These are phyloP conservation scores for Plecturocebus donacophilus DNA, from an alignment of 2,113 vertebrate species.

Conservation along the genomic window DNA sequence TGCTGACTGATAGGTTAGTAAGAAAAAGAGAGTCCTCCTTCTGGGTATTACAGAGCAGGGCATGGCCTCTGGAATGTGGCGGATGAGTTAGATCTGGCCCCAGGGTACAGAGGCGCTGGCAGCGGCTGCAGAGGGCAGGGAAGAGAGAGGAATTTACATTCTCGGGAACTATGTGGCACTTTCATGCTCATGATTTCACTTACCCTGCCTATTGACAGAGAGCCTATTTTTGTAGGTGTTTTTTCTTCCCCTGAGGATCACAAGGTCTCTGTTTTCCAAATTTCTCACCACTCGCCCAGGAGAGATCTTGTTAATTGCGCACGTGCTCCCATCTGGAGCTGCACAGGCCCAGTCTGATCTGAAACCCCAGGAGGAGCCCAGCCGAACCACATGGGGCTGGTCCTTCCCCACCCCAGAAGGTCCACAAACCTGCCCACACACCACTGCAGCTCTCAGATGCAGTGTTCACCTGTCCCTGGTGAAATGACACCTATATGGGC, in stretches of 20 bases:
- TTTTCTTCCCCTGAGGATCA: not conserved
- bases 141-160: not conserved
- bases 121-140: not conserved
- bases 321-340: not conserved
- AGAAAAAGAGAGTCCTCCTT: not conserved
- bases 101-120: not conserved
- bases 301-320: not conserved
- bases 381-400: accelerated
- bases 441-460: accelerated
- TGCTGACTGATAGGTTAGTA: not conserved
- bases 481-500: not conserved
- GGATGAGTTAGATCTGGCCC: no score
- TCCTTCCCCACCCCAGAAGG: not conserved
- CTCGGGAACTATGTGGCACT: not conserved
- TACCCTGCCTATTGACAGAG: not conserved
- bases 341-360: accelerated
- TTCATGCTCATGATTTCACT: not conserved
- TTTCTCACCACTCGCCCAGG: not conserved
- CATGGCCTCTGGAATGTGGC: not conserved
- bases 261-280: not conserved
- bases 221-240: conserved; percentile 66
- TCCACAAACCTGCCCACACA: accelerated
- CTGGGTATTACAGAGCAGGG: not conserved
- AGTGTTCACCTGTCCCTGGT: not conserved
- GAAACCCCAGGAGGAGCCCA: not conserved